These are phyloP conservation scores for Symphodus melops DNA, from an alignment of 2,113 vertebrate species.

Conservation along the genomic window DNA sequence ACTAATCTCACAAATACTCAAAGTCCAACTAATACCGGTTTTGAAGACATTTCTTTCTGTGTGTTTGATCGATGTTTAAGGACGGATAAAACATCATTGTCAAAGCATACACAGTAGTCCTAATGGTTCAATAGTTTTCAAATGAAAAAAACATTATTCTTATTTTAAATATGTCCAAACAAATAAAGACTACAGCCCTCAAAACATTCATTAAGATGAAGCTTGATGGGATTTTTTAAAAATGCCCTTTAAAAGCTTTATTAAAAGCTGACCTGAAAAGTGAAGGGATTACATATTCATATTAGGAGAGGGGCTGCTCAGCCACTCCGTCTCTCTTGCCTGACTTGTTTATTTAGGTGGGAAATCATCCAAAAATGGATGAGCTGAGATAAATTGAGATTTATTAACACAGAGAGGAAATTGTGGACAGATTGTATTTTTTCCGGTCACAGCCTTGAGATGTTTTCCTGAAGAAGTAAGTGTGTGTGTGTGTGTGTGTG, in stretches of 20 bases:
- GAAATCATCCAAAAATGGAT: slow-evolving; percentile 45
- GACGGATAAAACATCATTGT: slow-evolving; percentile 3
- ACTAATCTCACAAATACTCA: slow-evolving; percentile 40
- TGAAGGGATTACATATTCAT: slow-evolving; percentile 42
- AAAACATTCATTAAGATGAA: slow-evolving; percentile 36
- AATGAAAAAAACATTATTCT: neutral
- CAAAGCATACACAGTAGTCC: neutral
- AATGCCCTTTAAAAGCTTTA: slow-evolving; percentile 32
- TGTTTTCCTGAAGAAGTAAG: neutral
- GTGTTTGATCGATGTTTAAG: neutral
- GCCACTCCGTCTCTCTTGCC: slow-evolving; percentile 14
- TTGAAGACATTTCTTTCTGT: slow-evolving; percentile 16
- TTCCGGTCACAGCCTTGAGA: neutral
- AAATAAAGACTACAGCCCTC: slow-evolving; percentile 34
- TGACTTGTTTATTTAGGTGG: slow-evolving; percentile 45
- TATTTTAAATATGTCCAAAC: slow-evolving; percentile 1
- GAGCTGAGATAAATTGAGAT: slow-evolving; percentile 31
- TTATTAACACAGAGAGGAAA: slow-evolving; percentile 40
- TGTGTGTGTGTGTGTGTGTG: too few relatives aligned
- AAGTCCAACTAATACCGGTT: slow-evolving; percentile 29
- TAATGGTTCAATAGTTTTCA: neutral
- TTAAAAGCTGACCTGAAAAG: slow-evolving; percentile 37
- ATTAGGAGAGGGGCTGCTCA: slow-evolving; percentile 14
- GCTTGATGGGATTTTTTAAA: slow-evolving; percentile 17
- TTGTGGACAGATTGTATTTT: neutral